Evolutionary conservation across 2,113 vertebrate species (phyloP).

Genomic region (Natator depressus): DNA sequence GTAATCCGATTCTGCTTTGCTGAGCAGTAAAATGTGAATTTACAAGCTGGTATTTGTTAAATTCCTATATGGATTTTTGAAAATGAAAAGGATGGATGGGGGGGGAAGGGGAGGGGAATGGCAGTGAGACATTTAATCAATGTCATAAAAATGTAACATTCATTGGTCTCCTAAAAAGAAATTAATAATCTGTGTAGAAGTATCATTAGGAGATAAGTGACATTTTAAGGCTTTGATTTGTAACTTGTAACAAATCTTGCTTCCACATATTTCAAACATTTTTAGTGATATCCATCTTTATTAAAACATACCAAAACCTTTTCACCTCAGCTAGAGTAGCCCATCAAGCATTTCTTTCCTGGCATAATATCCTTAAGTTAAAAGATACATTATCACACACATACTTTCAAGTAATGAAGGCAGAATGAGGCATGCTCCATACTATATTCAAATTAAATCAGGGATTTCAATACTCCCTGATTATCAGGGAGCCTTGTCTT

Average conservation of each 20-base stretch:
- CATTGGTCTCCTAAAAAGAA: slow-evolving; percentile 87
- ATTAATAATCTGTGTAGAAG: slow-evolving; percentile 89
- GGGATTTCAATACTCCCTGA: slow-evolving; percentile 82
- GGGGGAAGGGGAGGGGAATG: slow-evolving; percentile 52
- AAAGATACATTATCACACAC: slow-evolving; percentile 75
- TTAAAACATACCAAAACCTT: slow-evolving; percentile 81
- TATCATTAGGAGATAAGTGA: slow-evolving; percentile 87
- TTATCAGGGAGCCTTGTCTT: slow-evolving; percentile 82
- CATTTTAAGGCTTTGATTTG: slow-evolving; percentile 87
- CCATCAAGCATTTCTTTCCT: slow-evolving; percentile 69
- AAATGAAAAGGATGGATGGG: slow-evolving; percentile 83
- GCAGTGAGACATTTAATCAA: slow-evolving; percentile 85
- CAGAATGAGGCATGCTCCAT: slow-evolving; percentile 74
- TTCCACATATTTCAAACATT: slow-evolving; percentile 81
- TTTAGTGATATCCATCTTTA: slow-evolving; percentile 81
- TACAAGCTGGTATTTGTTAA: slow-evolving; percentile 80
- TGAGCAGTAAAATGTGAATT: slow-evolving; percentile 77
- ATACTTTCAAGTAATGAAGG: slow-evolving; percentile 78
- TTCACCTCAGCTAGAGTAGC: slow-evolving; percentile 74
- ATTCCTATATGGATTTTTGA: slow-evolving; percentile 80
- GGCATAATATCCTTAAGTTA: slow-evolving; percentile 76
- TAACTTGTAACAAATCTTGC: slow-evolving; percentile 83
- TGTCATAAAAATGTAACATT: slow-evolving; percentile 88
- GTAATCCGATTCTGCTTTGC: slow-evolving; percentile 44
- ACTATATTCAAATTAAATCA: slow-evolving; percentile 84